A percentile compares a stretch with the other conserved stretches of the same genome.
Evolutionary conservation across 2,797 vertebrate genomes (phyloP).

Genomic region (Poecilia gillii): DNA sequence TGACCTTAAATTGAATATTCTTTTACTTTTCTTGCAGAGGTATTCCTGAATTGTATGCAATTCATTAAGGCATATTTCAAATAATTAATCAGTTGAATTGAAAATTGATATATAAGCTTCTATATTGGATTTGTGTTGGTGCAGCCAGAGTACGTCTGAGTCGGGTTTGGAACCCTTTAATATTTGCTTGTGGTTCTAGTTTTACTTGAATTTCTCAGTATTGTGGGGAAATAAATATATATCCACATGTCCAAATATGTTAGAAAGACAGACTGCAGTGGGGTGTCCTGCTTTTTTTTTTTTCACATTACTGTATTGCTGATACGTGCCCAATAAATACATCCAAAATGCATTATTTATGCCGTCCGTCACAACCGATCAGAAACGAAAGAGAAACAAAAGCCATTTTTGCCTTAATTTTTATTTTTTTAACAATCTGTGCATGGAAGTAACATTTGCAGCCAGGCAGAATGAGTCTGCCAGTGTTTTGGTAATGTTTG

Average conservation of each 20-base stretch:
- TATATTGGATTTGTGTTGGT: no score
- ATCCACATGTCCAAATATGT: not conserved
- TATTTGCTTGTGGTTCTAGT: no score
- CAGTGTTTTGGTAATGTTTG: conserved; percentile 8
- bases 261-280: not conserved
- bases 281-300: not conserved
- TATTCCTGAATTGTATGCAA: no score
- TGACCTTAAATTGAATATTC: no score
- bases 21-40: no score
- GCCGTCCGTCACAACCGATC: conserved; percentile 64
- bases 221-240: not conserved
- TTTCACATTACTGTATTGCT: conserved; percentile 22
- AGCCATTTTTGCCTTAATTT: conserved; percentile 50
- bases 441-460: conserved; percentile 39
- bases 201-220: not conserved
- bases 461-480: conserved; percentile 17
- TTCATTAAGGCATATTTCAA: no score
- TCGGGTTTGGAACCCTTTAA: no score
- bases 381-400: conserved; percentile 61
- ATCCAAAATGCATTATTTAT: conserved; percentile 71
- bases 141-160: no score
- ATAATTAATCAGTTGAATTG: no score
- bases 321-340: conserved; percentile 67
- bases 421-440: conserved; percentile 27
- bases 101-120: no score